Evolutionary conservation across 2,888 invertebrate genomes (phyloP).

Genomic region (Drosophila tanythrix): DNA sequence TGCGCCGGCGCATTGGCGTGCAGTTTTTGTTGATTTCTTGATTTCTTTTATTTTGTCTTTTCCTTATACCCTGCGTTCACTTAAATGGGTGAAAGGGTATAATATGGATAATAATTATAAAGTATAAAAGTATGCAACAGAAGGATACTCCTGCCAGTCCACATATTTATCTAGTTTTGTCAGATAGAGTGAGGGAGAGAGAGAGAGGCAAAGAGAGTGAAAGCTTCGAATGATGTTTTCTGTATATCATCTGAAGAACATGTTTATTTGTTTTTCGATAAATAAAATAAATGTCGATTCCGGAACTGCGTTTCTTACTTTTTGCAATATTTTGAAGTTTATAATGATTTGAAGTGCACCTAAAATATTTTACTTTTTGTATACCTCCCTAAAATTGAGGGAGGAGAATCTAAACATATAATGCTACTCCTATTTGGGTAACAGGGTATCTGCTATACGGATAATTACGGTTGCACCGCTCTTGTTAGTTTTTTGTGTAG

Average conservation of each 20-base stretch:
- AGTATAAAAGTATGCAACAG: neutral
- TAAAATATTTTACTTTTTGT: neutral
- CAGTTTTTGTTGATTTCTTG: slow-evolving; percentile 40
- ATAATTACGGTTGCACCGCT: neutral
- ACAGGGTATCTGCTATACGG: neutral
- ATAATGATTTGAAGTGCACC: neutral
- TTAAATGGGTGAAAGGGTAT: neutral
- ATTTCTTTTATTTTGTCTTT: slow-evolving; percentile 19
- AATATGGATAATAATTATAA: neutral
- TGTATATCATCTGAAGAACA: neutral
- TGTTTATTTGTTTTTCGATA: neutral
- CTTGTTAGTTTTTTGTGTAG: neutral
- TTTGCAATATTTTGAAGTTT: neutral
- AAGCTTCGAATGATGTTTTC: neutral
- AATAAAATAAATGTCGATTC: neutral
- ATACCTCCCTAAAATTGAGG: too few species aligned
- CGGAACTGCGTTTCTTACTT: neutral
- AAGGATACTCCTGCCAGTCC: neutral
- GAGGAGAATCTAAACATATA: neutral
- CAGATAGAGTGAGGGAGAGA: neutral
- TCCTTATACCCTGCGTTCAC: neutral
- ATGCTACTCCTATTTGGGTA: neutral
- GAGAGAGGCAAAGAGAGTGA: neutral
- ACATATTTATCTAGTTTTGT: neutral
- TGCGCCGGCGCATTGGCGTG: slow-evolving; percentile 68